These are phyloP conservation scores for Sciaenops ocellatus DNA, from an alignment of 2,797 vertebrate species.

Conservation along the genomic window DNA sequence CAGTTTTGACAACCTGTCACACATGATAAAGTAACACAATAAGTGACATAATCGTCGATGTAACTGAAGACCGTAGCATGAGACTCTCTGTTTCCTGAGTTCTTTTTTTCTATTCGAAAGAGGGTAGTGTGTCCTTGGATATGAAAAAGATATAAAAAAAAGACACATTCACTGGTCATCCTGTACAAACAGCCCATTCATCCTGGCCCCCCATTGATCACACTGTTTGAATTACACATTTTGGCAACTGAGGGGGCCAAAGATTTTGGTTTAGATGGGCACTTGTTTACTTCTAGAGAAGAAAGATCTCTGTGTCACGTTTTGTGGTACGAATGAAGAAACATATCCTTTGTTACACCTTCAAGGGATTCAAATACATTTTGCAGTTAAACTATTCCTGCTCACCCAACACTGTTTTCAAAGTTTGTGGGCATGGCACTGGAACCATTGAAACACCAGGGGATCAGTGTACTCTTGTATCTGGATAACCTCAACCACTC, in stretches of 20 bases:
- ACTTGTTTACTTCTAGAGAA: not conserved
- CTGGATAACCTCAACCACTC: slow-evolving; percentile 2
- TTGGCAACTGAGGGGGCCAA: not conserved
- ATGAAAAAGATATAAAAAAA: not conserved
- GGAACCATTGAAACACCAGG: not conserved
- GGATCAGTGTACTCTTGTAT: slow-evolving; percentile 1
- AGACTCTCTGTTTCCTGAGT: not conserved
- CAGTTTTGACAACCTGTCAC: slow-evolving; percentile 6
- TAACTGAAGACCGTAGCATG: not conserved
- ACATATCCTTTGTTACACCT: slow-evolving; percentile 8
- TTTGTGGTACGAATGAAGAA: not conserved
- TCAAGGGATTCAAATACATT: not conserved
- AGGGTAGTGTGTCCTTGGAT: not conserved
- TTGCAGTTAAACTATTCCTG: not conserved
- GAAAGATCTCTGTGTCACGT: not conserved
- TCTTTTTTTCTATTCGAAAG: not conserved
- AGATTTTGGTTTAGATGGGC: not conserved
- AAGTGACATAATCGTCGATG: not conserved
- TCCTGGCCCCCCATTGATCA: not conserved
- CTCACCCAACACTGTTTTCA: not conserved
- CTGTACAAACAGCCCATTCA: not conserved
- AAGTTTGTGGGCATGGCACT: not conserved
- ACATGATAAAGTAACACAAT: not conserved
- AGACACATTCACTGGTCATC: not conserved
- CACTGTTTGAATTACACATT: not conserved